phyloP scores from a whole-genome alignment of 1,140 invertebrate genomes.

The Drosophila asahinai region DNA sequence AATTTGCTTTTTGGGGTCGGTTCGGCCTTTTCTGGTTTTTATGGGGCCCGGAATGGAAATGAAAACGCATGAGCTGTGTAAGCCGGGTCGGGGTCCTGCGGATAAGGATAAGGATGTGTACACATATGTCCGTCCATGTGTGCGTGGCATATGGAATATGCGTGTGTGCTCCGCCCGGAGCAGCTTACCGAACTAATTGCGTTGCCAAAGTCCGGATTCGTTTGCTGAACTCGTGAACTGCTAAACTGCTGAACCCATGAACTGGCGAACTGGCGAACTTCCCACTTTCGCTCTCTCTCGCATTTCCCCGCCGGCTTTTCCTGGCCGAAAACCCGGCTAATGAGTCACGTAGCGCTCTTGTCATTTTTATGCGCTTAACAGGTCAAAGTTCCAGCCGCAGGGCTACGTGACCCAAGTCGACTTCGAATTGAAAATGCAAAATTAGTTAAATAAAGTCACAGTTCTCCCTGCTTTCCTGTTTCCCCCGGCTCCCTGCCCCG shows the following conservation, averaged over 20 bases:
- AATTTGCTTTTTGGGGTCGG: conserved; percentile 51
- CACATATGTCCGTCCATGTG: conserved; percentile 7
- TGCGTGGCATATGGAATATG: conserved; percentile 11
- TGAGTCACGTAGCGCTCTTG: conserved; percentile 77
- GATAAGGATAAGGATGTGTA: conserved; percentile 30
- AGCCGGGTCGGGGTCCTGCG: conserved; percentile 35
- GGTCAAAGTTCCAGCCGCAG: conserved; percentile 63
- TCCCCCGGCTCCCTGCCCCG: not conserved
- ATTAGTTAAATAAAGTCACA: conserved; percentile 65
- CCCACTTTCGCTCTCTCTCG: conserved; percentile 1
- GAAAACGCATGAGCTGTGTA: conserved; percentile 58
- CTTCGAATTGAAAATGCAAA: conserved; percentile 73
- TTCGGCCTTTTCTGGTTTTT: conserved; percentile 56
- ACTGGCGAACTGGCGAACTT: conserved; percentile 28
- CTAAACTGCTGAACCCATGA: conserved; percentile 33
- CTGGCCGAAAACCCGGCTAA: conserved; percentile 43
- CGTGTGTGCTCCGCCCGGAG: conserved; percentile 24
- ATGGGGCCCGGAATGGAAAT: conserved; percentile 53
- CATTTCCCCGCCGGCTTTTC: conserved; percentile 9
- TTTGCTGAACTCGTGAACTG: conserved; percentile 39
- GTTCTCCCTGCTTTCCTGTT: not conserved
- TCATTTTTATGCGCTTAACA: conserved; percentile 74
- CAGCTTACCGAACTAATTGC: conserved; percentile 56
- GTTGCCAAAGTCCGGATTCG: conserved; percentile 37
- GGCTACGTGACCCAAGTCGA: conserved; percentile 60